Percentiles rank a stretch among this genome's conserved stretches.
Evolutionary conservation across 2,888 invertebrate genomes (phyloP).

Genomic region (Melanchra persicariae): DNA sequence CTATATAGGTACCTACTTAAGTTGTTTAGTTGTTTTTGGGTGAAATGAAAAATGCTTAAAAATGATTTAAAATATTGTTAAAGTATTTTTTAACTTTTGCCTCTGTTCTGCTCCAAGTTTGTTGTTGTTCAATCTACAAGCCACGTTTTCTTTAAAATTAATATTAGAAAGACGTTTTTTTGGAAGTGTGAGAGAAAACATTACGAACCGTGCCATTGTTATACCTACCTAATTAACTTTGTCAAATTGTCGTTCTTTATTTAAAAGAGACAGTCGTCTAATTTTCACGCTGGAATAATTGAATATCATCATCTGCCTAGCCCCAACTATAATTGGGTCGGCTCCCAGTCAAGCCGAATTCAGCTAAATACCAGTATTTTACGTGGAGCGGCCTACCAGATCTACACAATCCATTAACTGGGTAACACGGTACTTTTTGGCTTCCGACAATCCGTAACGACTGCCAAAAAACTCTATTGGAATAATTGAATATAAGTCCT

Average conservation of each 20-base stretch:
- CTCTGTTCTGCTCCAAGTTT: not conserved
- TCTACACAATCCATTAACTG: too few species aligned
- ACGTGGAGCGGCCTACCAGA: too few species aligned
- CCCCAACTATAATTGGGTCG: too few species aligned
- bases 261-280: not conserved
- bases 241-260: not conserved
- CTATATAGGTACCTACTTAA: too few species aligned
- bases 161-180: not conserved
- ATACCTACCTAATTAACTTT: conserved; percentile 1
- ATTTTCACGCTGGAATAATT: not conserved
- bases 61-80: not conserved
- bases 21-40: not conserved
- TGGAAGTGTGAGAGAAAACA: not conserved
- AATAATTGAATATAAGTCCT: too few species aligned
- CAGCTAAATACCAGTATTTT: too few species aligned
- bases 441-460: too few species aligned
- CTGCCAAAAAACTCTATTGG: too few species aligned
- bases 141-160: not conserved
- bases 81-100: not conserved
- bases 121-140: not conserved
- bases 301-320: not conserved
- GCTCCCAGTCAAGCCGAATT: too few species aligned
- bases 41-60: not conserved
- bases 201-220: not conserved
- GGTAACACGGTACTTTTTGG: too few species aligned